A percentile compares a stretch with the other conserved stretches of the same genome.
These are phyloP conservation scores for Halocynthia aurantium DNA, from an alignment of 23 tunicate genomes.

Conservation along the genomic window DNA sequence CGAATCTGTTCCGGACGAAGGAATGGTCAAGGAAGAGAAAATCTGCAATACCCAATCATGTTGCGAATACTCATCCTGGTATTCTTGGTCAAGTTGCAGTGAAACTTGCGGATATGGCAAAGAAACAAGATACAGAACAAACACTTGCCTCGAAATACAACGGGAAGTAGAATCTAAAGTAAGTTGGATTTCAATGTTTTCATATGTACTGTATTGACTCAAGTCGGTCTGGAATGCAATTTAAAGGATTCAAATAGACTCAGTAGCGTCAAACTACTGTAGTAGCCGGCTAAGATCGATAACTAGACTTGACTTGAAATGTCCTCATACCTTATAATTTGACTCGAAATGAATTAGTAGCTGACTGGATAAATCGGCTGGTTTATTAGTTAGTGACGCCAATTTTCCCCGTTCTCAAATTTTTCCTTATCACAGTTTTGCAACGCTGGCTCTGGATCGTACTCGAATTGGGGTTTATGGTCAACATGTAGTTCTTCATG, in stretches of 20 bases:
- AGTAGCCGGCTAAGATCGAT: neutral
- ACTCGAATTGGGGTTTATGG: constrained; percentile 21
- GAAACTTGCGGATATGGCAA: constrained; percentile 70
- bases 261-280: neutral
- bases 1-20: neutral
- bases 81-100: constrained; percentile 67
- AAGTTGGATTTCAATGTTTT: neutral
- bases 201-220: too few species aligned
- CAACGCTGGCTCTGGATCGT: constrained; percentile 28
- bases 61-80: constrained; percentile 57
- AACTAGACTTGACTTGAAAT: neutral
- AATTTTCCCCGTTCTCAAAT: neutral
- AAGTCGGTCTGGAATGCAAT: neutral
- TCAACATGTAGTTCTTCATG: constrained; percentile 28
- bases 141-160: constrained; percentile 39
- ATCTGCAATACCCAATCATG: constrained; percentile 61
- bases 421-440: constrained; percentile 9
- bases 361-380: too few species aligned
- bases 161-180: constrained; percentile 22
- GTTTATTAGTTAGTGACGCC: neutral
- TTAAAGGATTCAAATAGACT: neutral
- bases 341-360: neutral
- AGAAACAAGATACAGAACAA: constrained; percentile 22
- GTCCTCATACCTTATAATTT: neutral
- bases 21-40: constrained; percentile 11